A percentile compares a stretch with the other conserved stretches of the same genome.
Evolutionary conservation across 2,113 vertebrate genomes (phyloP).

Genomic region (Bubalus kerabau): DNA sequence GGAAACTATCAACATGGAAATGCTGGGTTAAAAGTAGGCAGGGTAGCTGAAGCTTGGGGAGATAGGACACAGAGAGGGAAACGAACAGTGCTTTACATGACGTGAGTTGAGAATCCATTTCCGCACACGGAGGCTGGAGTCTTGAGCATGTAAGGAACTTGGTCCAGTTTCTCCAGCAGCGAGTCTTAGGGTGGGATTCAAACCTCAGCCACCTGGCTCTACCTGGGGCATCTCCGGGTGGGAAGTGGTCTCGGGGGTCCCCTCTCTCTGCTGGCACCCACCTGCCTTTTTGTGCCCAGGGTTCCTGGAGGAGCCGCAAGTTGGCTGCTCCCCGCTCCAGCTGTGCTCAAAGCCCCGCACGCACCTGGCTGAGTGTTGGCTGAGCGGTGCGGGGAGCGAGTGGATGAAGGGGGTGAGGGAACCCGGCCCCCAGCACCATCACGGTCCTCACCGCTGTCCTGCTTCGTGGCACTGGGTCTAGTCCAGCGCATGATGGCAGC

Average conservation of each 20-base stretch:
- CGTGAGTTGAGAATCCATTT: rapidly evolving
- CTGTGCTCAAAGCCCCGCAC: neutral
- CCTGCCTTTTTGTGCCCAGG: neutral
- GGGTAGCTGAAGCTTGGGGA: rapidly evolving
- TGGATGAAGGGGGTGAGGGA: rapidly evolving
- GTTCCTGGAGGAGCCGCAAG: neutral
- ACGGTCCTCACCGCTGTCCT: rapidly evolving
- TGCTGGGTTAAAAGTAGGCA: rapidly evolving
- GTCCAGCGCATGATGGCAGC: rapidly evolving
- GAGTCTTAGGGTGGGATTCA: neutral
- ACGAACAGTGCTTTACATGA: rapidly evolving
- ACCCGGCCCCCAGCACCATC: rapidly evolving
- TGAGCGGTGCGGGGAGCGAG: rapidly evolving
- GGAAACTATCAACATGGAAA: rapidly evolving
- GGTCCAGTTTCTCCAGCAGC: neutral
- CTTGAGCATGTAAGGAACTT: rapidly evolving
- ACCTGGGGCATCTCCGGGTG: rapidly evolving
- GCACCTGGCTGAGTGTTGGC: rapidly evolving
- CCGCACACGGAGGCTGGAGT: rapidly evolving
- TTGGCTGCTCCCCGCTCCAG: rapidly evolving
- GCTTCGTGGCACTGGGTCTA: rapidly evolving
- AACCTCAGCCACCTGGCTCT: too few species aligned
- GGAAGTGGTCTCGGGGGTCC: rapidly evolving
- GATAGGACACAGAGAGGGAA: rapidly evolving
- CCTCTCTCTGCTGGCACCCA: too few species aligned